These are phyloP conservation scores for Platichthys flesus DNA, from an alignment of 2,113 vertebrate genomes.

Conservation along the genomic window DNA sequence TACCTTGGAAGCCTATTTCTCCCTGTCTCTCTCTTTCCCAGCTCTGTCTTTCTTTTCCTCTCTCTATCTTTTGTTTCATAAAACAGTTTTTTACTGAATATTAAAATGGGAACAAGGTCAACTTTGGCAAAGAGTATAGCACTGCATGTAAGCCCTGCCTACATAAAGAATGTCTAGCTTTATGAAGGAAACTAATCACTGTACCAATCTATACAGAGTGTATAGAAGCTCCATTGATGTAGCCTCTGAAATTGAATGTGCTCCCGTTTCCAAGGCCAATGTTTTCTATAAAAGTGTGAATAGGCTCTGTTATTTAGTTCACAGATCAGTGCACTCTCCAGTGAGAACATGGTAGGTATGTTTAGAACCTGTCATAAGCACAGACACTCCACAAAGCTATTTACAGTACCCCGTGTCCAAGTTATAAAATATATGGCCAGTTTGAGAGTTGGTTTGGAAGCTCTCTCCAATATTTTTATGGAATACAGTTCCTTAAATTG, in stretches of 20 bases:
- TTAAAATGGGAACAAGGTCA: slow-evolving; percentile 44
- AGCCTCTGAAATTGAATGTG: not conserved
- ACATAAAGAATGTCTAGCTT: not conserved
- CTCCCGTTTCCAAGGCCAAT: not conserved
- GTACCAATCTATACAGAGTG: not conserved
- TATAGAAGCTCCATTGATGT: not conserved
- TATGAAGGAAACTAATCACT: not conserved
- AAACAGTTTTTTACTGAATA: slow-evolving; percentile 48
- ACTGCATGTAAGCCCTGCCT: slow-evolving; percentile 14
- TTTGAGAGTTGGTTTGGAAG: slow-evolving; percentile 39
- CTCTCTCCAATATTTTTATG: slow-evolving; percentile 27
- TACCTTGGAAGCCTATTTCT: slow-evolving; percentile 59
- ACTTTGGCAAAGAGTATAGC: slow-evolving; percentile 6
- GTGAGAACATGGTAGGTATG: slow-evolving; percentile 31
- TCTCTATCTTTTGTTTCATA: slow-evolving; percentile 30
- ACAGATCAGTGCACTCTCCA: not conserved
- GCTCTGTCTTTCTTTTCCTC: slow-evolving; percentile 20
- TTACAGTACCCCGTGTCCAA: slow-evolving; percentile 38
- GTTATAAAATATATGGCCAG: slow-evolving; percentile 51
- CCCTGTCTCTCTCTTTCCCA: slow-evolving; percentile 10
- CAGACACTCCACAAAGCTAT: slow-evolving; percentile 42
- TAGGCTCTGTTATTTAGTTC: slow-evolving; percentile 5
- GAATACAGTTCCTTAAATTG: slow-evolving; percentile 54
- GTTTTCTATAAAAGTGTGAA: slow-evolving; percentile 1
- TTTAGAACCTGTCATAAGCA: slow-evolving; percentile 48